Conservation (phyloP, 1,140 invertebrate genomes). For the Chrysoperla carnea region DNA sequence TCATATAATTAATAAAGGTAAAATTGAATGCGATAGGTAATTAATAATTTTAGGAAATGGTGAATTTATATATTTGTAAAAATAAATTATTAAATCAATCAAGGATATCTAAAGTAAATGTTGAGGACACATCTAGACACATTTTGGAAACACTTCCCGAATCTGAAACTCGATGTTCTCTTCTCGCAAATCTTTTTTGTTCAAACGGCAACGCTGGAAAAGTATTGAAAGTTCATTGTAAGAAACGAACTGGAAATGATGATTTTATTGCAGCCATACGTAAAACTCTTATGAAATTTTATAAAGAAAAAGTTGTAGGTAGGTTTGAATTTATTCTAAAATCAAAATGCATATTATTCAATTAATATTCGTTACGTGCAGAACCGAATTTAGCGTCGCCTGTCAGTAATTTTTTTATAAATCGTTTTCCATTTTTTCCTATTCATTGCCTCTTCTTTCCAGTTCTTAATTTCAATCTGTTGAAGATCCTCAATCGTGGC, state of each 20-base stretch:
- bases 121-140: slow-evolving; percentile 28
- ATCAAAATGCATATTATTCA: too few relatives aligned
- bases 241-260: slow-evolving; percentile 52
- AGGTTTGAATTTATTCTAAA: too few relatives aligned
- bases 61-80: slow-evolving; percentile 38
- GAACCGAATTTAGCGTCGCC: too few relatives aligned
- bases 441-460: too few relatives aligned
- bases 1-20: too few relatives aligned
- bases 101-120: slow-evolving; percentile 34
- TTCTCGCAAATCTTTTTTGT: slow-evolving; percentile 71
- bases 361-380: too few relatives aligned
- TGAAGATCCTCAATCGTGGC: too few relatives aligned
- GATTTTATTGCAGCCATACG: slow-evolving; percentile 77
- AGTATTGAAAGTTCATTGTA: slow-evolving; percentile 66
- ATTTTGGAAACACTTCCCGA: slow-evolving; percentile 39
- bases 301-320: slow-evolving; percentile 59
- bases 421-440: too few relatives aligned
- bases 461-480: too few relatives aligned
- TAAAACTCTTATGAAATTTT: slow-evolving; percentile 47
- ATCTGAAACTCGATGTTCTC: slow-evolving; percentile 47
- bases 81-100: slow-evolving; percentile 25
- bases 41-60: slow-evolving; percentile 32
- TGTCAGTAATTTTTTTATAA: too few relatives aligned
- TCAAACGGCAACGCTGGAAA: slow-evolving; percentile 60
- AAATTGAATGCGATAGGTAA: not conserved